Conservation (phyloP, 2,888 invertebrate genomes). For the Drosophila quinaria region DNA sequence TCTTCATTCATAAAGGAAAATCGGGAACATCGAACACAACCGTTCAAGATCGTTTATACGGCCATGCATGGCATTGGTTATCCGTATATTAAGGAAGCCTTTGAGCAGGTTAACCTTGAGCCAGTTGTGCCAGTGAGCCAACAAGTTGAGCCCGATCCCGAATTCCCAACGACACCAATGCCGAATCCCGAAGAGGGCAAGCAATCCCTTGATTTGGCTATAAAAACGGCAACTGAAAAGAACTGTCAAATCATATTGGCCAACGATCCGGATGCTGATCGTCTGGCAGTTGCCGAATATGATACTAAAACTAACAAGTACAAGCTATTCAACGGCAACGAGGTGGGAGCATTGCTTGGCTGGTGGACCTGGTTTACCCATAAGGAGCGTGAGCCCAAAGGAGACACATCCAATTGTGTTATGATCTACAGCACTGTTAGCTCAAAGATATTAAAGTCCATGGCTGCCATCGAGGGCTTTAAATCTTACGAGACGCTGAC, state of each 20-base stretch:
- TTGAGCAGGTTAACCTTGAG: slow-evolving; percentile 91
- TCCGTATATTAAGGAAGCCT: slow-evolving; percentile 90
- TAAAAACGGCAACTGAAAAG: slow-evolving; percentile 91
- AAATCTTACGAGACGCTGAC: slow-evolving; percentile 95
- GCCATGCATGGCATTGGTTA: slow-evolving; percentile 99
- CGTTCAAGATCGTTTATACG: slow-evolving; percentile 93
- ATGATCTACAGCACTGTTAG: slow-evolving; percentile 98
- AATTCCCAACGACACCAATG: slow-evolving; percentile 98
- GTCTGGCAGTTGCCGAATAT: slow-evolving; percentile 96
- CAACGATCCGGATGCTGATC: slow-evolving; percentile 99
- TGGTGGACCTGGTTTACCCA: slow-evolving; percentile 95
- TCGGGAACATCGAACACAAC: slow-evolving; percentile 86
- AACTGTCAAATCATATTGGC: slow-evolving; percentile 93
- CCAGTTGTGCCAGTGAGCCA: slow-evolving; percentile 85
- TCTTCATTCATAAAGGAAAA: slow-evolving; percentile 86
- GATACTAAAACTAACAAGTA: slow-evolving; percentile 86
- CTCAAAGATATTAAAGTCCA: slow-evolving; percentile 95
- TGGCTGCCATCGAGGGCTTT: slow-evolving; percentile 92
- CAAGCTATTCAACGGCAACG: slow-evolving; percentile 94
- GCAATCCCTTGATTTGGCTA: slow-evolving; percentile 91
- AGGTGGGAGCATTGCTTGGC: slow-evolving; percentile 96
- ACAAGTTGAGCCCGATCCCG: slow-evolving; percentile 96
- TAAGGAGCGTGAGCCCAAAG: slow-evolving; percentile 84
- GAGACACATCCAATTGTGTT: slow-evolving; percentile 89
- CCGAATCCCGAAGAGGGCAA: slow-evolving; percentile 99